Evolutionary conservation across 1,140 invertebrate genomes (phyloP).

Genomic region (Drosophila pruinosa): DNA sequence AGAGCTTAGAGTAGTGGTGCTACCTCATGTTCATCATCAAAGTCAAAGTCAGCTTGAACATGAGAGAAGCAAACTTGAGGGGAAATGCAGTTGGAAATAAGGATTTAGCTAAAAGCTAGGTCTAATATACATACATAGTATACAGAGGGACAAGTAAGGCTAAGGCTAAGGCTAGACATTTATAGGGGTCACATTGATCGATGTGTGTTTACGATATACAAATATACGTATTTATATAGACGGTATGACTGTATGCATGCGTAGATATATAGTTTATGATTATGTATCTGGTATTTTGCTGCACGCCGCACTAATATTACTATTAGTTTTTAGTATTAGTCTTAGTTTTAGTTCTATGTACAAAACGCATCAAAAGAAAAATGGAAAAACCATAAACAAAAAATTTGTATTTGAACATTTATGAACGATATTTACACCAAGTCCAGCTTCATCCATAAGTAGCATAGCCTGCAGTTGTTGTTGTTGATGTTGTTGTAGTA

Average conservation of each 20-base stretch:
- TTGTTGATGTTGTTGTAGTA: conserved; percentile 46
- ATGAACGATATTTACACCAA: conserved; percentile 90
- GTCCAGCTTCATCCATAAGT: conserved; percentile 93
- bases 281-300: conserved; percentile 29
- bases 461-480: conserved; percentile 89
- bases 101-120: too few species aligned
- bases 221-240: background rate
- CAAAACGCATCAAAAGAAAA: conserved; percentile 24
- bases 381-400: conserved; percentile 33
- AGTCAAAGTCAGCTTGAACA: too few species aligned
- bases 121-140: background rate
- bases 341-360: conserved; percentile 19
- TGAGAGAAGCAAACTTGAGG: too few species aligned
- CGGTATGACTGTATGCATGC: conserved; percentile 59
- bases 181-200: background rate
- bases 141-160: background rate
- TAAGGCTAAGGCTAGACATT: conserved; percentile 1
- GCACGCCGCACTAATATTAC: conserved; percentile 17
- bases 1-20: too few species aligned
- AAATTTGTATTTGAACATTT: conserved; percentile 59
- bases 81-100: background rate
- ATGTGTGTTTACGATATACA: background rate
- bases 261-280: conserved; percentile 6
- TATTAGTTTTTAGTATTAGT: background rate
- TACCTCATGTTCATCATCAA: too few species aligned